Evolutionary conservation across 2,797 vertebrate species (phyloP).

Genomic region (Glyptemys insculpta): DNA sequence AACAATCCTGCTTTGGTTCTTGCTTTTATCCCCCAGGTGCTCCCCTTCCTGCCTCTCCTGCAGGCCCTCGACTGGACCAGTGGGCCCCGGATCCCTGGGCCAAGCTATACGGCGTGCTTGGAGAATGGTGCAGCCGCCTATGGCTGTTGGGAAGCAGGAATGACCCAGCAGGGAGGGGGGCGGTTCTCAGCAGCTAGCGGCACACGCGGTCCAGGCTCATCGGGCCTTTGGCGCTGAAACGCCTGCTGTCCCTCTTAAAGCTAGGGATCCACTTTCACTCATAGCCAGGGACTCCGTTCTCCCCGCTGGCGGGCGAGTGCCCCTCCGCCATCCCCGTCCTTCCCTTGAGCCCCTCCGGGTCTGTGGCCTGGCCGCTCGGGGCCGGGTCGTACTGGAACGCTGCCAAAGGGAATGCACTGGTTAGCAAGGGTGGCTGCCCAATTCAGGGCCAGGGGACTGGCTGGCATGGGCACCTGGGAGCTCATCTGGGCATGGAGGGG

Average conservation of each 20-base stretch:
- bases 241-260: not conserved
- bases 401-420: not conserved
- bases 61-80: not conserved
- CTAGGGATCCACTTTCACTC: constrained; percentile 16
- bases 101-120: not conserved
- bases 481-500: not conserved
- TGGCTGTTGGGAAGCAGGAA: not conserved
- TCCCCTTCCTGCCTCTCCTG: not conserved
- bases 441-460: accelerated
- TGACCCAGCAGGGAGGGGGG: not conserved
- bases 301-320: not conserved
- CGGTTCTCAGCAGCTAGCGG: accelerated
- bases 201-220: not conserved
- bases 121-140: not conserved
- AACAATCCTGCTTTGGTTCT: not conserved
- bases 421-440: not conserved
- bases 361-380: not conserved
- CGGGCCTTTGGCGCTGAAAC: not conserved
- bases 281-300: constrained; percentile 49
- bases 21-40: not conserved
- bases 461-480: not conserved
- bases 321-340: constrained; percentile 30
- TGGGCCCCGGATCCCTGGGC: not conserved
- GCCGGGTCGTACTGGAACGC: constrained; percentile 37
- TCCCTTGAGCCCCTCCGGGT: not conserved